Conservation (phyloP, 2,888 invertebrate genomes). For the Strigamia maritima region DNA sequence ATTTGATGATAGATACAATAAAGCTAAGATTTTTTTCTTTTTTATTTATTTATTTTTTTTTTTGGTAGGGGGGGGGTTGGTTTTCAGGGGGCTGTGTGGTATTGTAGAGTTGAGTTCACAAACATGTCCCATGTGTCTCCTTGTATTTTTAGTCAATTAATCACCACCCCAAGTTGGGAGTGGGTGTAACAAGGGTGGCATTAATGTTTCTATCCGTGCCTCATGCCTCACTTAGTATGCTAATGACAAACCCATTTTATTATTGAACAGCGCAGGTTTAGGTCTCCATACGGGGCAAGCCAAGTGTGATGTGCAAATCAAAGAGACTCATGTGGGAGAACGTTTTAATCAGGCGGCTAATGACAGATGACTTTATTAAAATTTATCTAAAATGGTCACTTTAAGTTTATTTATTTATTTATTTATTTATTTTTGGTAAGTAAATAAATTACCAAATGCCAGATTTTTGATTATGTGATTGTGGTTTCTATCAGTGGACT, state of each 20-base stretch:
- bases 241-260: slow-evolving; percentile 9
- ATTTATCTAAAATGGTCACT: neutral
- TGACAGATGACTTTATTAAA: neutral
- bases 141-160: slow-evolving; percentile 7
- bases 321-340: slow-evolving; percentile 2
- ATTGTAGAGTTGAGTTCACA: neutral
- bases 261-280: slow-evolving; percentile 10
- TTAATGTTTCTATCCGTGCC: neutral
- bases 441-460: too few relatives aligned
- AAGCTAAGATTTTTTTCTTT: neutral
- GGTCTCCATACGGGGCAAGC: slow-evolving; percentile 5
- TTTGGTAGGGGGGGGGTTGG: neutral
- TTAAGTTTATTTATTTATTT: too few relatives aligned
- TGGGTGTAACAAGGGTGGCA: slow-evolving; percentile 8
- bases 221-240: neutral
- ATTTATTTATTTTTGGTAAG: neutral
- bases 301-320: slow-evolving; percentile 22
- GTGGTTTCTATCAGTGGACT: too few relatives aligned
- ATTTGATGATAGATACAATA: neutral
- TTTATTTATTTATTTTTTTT: neutral
- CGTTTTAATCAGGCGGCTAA: neutral
- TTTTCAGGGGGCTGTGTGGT: too few relatives aligned
- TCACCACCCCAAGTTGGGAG: neutral
- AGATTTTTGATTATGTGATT: too few relatives aligned
- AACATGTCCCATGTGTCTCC: neutral